phyloP scores from a whole-genome alignment of 2,797 vertebrate species.

The Lindbergichthys nudifrons region DNA sequence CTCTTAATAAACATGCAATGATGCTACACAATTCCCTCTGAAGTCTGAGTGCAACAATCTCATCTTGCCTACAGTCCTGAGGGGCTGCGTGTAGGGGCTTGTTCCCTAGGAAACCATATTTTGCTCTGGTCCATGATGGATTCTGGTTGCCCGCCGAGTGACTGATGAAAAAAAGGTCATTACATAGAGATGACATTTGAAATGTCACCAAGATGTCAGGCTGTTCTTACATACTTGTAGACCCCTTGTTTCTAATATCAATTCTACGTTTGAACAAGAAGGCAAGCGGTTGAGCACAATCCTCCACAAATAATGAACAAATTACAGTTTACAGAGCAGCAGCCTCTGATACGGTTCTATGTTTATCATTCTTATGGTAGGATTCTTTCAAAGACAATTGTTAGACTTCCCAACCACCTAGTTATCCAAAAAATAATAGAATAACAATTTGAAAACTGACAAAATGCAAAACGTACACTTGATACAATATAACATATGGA shows the following conservation, averaged over 20 bases:
- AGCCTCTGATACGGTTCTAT: neutral
- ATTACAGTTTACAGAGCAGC: constrained; percentile 5
- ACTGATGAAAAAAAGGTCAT: constrained; percentile 75
- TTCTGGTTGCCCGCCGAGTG: constrained; percentile 68
- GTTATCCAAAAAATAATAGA: neutral
- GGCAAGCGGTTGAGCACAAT: constrained; percentile 5
- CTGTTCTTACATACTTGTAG: constrained; percentile 49
- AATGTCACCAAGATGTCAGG: constrained; percentile 71
- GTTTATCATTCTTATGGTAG: neutral
- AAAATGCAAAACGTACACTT: constrained; percentile 4
- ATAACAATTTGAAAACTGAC: neutral
- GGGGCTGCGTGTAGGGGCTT: constrained; percentile 65
- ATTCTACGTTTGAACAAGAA: constrained; percentile 36
- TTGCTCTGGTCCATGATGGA: constrained; percentile 76
- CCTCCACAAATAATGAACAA: constrained; percentile 17
- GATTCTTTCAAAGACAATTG: neutral
- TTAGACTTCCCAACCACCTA: neutral
- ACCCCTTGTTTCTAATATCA: constrained; percentile 37
- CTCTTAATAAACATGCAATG: constrained; percentile 48
- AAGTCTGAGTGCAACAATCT: constrained; percentile 64
- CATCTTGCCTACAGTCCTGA: constrained; percentile 62
- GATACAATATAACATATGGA: neutral
- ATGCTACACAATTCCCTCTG: constrained; percentile 61
- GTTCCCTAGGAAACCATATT: constrained; percentile 85
- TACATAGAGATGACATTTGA: constrained; percentile 68